Evolutionary conservation across 2,113 vertebrate genomes (phyloP).

Genomic region (Saccopteryx bilineata): DNA sequence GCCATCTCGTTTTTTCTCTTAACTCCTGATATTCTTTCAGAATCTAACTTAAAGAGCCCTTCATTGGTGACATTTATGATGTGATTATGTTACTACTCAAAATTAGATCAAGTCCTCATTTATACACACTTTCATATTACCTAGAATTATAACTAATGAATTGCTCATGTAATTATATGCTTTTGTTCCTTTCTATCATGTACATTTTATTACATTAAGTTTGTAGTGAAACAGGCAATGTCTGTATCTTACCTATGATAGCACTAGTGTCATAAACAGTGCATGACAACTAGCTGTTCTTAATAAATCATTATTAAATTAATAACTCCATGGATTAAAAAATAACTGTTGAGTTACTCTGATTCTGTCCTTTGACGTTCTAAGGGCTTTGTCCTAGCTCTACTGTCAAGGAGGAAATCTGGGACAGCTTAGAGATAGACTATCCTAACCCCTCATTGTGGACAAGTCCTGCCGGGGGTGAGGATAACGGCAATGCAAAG

Average conservation of each 20-base stretch:
- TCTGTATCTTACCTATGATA: neutral
- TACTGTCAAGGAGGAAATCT: neutral
- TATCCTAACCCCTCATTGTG: neutral
- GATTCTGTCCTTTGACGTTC: neutral
- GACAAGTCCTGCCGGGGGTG: too few species aligned
- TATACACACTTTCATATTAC: neutral
- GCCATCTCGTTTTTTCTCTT: neutral
- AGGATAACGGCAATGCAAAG: too few species aligned
- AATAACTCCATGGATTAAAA: neutral
- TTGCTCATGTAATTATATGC: neutral
- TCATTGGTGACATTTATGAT: neutral
- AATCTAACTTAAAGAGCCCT: neutral
- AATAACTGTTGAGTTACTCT: neutral
- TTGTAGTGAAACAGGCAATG: neutral
- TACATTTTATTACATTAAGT: neutral
- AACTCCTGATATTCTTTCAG: constrained; percentile 15
- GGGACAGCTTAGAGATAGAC: neutral
- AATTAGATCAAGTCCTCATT: neutral
- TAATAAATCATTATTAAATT: neutral
- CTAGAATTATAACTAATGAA: constrained; percentile 26
- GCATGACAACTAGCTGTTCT: neutral
- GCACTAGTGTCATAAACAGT: neutral
- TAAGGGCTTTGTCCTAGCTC: neutral
- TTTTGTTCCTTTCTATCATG: neutral
- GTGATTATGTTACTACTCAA: neutral